These are phyloP conservation scores for Manacus vitellinus DNA, from an alignment of 2,113 vertebrate species.

Conservation along the genomic window DNA sequence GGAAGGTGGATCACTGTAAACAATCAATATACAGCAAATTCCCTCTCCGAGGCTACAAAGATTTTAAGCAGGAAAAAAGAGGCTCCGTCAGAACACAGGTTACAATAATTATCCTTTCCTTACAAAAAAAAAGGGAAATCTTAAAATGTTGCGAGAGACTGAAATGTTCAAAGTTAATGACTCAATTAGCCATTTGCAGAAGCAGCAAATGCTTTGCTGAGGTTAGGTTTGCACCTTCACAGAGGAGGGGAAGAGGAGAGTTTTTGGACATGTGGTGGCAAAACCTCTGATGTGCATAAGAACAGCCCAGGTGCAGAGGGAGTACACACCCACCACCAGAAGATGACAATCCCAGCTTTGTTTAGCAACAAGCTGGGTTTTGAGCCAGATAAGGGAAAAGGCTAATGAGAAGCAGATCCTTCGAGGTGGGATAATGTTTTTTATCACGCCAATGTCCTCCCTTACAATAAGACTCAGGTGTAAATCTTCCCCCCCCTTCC, in stretches of 20 bases:
- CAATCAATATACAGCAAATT: background rate
- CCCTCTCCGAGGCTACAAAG: background rate
- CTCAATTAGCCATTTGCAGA: background rate
- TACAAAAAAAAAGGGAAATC: background rate
- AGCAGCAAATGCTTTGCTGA: background rate
- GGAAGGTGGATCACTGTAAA: background rate
- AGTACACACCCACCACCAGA: rapidly evolving
- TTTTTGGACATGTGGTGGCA: background rate
- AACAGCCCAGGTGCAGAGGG: background rate
- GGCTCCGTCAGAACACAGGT: background rate
- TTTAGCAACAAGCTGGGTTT: background rate
- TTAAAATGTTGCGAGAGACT: background rate
- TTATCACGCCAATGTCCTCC: background rate
- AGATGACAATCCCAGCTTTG: background rate
- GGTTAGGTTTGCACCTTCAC: background rate
- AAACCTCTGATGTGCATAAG: background rate
- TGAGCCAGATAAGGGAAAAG: background rate
- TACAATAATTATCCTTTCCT: background rate
- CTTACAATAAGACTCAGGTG: background rate
- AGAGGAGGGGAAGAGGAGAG: rapidly evolving
- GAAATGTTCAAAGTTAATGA: background rate
- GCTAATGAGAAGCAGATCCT: background rate
- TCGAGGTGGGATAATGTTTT: background rate
- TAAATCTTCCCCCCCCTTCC: background rate
- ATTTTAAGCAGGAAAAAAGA: background rate